phyloP scores from a whole-genome alignment of 2,113 vertebrate species.

The Micronycteris hirsuta region DNA sequence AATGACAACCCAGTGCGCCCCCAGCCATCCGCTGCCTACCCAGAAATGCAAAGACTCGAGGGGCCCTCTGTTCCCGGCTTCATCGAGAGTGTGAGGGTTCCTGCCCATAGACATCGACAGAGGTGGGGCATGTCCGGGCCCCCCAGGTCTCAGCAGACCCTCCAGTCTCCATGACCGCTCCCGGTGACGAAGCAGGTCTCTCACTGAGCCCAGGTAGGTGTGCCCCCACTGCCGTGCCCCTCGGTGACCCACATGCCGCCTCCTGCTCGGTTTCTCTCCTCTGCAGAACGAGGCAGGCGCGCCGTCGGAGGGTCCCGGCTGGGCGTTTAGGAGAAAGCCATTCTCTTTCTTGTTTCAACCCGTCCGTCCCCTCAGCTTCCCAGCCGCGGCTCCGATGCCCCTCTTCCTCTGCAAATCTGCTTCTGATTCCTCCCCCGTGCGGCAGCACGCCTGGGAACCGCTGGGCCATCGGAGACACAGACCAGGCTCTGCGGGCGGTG shows the following conservation, averaged over 20 bases:
- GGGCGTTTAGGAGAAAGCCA: neutral
- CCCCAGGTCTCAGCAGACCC: constrained; percentile 46
- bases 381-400: neutral
- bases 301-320: neutral
- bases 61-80: constrained; percentile 41
- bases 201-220: neutral
- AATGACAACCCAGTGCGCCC: neutral
- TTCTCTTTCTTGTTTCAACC: neutral
- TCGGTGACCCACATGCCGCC: neutral
- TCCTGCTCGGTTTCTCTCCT: neutral
- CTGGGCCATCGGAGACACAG: neutral
- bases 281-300: neutral
- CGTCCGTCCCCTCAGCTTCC: neutral
- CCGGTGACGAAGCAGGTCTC: constrained; percentile 32
- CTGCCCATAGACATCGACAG: constrained; percentile 45
- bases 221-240: too few relatives aligned
- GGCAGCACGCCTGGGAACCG: neutral
- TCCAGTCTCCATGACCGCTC: constrained; percentile 39
- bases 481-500: neutral
- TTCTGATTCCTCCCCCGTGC: neutral
- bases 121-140: constrained; percentile 9
- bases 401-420: neutral
- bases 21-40: constrained; percentile 62
- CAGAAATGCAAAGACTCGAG: constrained; percentile 42
- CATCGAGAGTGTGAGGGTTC: constrained; percentile 60